Evolutionary conservation across 2,113 vertebrate genomes (phyloP), one percentile per base, ranked within the genome.

Genomic region (Aythya baeri): DNA sequence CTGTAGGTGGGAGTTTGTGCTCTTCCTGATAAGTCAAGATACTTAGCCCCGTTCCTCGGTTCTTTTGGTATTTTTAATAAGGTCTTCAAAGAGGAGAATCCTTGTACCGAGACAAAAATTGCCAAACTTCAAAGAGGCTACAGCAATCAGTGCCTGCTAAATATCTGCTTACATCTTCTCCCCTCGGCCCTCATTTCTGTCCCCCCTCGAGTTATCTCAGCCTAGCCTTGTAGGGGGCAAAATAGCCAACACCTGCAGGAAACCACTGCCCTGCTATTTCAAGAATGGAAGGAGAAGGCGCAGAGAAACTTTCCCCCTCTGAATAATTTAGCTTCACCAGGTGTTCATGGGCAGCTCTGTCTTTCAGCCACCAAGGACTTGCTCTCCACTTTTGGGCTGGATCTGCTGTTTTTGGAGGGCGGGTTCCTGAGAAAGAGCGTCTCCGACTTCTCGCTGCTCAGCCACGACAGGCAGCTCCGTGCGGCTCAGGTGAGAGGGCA

Each of bases 321-420:
- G 13, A 50, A 46, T 75, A 25, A 13, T 25, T 34, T 11, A 41
- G 34, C 44, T 78, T 61, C 20, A 6, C 31, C 74, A 57, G 58
- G 23, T 4, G 4, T 25, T 52, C 50, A 52, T 7, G 2, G 10
- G 4, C 2, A 1, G 29, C 27, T 81, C 31, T 96, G 55, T 73
- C 66, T 94, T 91, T 72, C 95, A 98, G 98, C 36, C 78, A 97
- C 97, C 14, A 77, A 85, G 72, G 97, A 98, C 61, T 54, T 97
- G 59, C 63, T 74, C 13, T 97, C 96, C 50, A 97, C 97, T 22
- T 98, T 97, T 0, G 78, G 93, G 77, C 79, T 97, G 89, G 97
- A 97, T 68, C 86, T 98, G 76, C 86, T 98, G 7, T 97, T 98
- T 94, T 72, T 92, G 67, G 96, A 98, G 17, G 44, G 92, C 21